Evolutionary conservation across 1,140 invertebrate species (phyloP), one percentile per base, ranked within the genome.

Genomic region (Parasteatoda tepidariorum): DNA sequence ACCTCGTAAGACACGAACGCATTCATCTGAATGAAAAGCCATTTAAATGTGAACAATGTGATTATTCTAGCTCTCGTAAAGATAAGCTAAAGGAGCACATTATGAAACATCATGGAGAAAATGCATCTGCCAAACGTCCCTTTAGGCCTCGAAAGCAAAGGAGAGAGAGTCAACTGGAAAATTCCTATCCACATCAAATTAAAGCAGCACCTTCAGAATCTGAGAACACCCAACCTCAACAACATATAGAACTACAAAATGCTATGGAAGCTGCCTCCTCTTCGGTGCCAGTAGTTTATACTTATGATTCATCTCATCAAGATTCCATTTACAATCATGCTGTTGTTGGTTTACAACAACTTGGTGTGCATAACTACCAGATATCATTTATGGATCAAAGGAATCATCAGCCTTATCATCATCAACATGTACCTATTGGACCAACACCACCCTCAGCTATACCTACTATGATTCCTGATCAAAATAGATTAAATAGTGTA

Each of bases 31-130:
- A 91, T 75, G 91, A 92, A 61, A 91, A 92, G 86, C 91, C 91
- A 3, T 92, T 91, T 85, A 91, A 91, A 85, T 91, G 91, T 87
- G 75, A 88, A 7, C 88, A 91, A 79, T 94, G 93, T 88, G 92
- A 93, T 82, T 94, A 93, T 87, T 90, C 90, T 2, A 92, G 92
- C 83, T 91, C 91, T 2, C 88, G 93, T 62, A 87, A 92, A 48
- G 93, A 94, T 88, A 93, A 93, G 87, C 87, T 94, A 15, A 93
- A 93, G 85, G 92, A 93, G 85, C 93, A 93, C 86, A 89, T 91
- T 71, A 88, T 89, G 30, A 91, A 92, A 84, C 92, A 93, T 88
- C 92, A 93, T 87, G 88, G 90, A 24, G 89, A 88, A 61, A 90
- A 91, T 84, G 89, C 89, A 26, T 89, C 90, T 54, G 90, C 90